Percentiles rank a stretch among this genome's conserved stretches.
Conservation (phyloP, 2,888 invertebrate genomes). For the Drosophila aldrichi region DNA sequence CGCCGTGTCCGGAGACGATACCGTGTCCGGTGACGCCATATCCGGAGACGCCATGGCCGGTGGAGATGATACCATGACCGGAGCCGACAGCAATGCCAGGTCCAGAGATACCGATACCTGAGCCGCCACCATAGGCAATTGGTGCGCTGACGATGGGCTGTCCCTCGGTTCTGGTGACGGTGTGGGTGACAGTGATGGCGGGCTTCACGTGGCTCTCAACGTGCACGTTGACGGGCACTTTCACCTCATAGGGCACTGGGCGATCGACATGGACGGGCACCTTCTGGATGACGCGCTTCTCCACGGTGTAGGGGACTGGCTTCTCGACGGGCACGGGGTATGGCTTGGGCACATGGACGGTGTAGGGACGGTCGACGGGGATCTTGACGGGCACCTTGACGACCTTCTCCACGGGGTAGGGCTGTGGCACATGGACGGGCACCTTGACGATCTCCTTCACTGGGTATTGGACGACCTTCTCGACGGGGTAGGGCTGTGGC, state of each 20-base stretch:
- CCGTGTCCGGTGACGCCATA: conserved; percentile 9
- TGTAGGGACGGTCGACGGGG: conserved; percentile 89
- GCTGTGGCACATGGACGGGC: conserved; percentile 86
- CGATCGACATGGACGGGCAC: conserved; percentile 89
- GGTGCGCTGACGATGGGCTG: conserved; percentile 65
- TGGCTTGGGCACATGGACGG: conserved; percentile 87
- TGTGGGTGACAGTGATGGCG: conserved; percentile 63
- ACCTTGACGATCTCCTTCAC: conserved; percentile 91
- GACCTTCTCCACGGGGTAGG: conserved; percentile 87
- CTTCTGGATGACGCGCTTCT: conserved; percentile 87
- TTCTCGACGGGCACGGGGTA: conserved; percentile 88
- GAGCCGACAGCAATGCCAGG: conserved; percentile 49
- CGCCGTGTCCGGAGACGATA: conserved; percentile 45
- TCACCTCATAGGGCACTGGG: conserved; percentile 89
- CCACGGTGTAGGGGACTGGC: conserved; percentile 88
- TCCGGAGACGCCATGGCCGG: conserved; percentile 43
- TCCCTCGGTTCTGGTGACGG: conserved; percentile 59
- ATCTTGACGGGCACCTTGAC: conserved; percentile 89
- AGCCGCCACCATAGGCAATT: conserved; percentile 46
- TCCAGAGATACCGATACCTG: conserved; percentile 45
- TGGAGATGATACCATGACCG: conserved; percentile 31
- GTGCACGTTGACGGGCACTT: conserved; percentile 87
- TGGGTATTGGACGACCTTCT: conserved; percentile 92
- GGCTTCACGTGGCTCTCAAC: conserved; percentile 81
- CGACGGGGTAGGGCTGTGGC: conserved; percentile 92